Percentiles rank a stretch among this genome's conserved stretches.
These are phyloP conservation scores for Leptogaster cylindrica DNA, from an alignment of 2,888 invertebrate species.

Conservation along the genomic window DNA sequence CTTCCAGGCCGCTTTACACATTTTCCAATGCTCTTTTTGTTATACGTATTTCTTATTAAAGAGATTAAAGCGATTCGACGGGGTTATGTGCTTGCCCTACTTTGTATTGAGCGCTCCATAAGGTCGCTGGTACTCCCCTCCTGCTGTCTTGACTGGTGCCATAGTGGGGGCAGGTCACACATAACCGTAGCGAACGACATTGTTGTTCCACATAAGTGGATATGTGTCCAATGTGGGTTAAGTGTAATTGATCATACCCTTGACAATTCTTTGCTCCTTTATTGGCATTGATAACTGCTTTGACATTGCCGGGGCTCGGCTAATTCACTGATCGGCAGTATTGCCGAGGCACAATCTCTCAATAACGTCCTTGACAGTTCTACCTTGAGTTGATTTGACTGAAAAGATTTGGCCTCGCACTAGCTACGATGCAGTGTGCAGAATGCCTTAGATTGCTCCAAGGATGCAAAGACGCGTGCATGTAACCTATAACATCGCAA, in stretches of 20 bases:
- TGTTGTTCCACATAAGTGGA: slow-evolving; percentile 44
- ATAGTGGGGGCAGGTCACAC: neutral
- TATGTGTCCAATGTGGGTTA: slow-evolving; percentile 48
- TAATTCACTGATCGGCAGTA: slow-evolving; percentile 10
- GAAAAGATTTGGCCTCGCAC: neutral
- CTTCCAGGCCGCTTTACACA: neutral
- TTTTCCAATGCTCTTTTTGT: neutral
- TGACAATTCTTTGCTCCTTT: slow-evolving; percentile 43
- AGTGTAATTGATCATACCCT: slow-evolving; percentile 51
- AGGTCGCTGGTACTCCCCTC: slow-evolving; percentile 14
- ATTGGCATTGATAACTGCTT: slow-evolving; percentile 15
- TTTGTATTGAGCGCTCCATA: slow-evolving; percentile 17
- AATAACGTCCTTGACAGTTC: neutral
- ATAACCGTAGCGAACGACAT: slow-evolving; percentile 45
- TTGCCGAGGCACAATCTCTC: slow-evolving; percentile 6
- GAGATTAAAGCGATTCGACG: slow-evolving; percentile 28
- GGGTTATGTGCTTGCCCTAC: slow-evolving; percentile 38
- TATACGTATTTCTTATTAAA: slow-evolving; percentile 18
- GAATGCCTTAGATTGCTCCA: too few relatives aligned
- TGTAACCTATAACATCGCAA: too few relatives aligned
- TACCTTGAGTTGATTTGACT: slow-evolving; percentile 16
- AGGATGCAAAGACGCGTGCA: too few relatives aligned
- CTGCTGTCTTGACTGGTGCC: neutral
- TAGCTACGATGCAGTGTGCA: too few relatives aligned
- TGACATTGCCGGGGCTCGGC: slow-evolving; percentile 17